Evolutionary conservation across 2,888 invertebrate species (phyloP).

Genomic region (Metalampra italica): DNA sequence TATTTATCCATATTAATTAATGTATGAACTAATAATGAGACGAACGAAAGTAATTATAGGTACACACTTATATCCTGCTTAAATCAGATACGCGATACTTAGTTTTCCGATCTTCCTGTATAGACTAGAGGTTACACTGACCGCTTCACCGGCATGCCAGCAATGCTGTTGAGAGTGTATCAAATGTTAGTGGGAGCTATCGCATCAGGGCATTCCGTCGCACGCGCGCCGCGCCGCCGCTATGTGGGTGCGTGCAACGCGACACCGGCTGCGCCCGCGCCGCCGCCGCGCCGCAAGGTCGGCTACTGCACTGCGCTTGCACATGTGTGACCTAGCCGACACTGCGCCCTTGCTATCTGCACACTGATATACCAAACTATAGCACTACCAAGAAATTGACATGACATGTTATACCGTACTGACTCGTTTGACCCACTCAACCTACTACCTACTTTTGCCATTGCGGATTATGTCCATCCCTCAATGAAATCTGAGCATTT

Average conservation of each 20-base stretch:
- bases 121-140: constrained; percentile 43
- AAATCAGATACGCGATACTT: no score
- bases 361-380: neutral
- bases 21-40: no score
- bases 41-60: no score
- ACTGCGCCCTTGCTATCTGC: neutral
- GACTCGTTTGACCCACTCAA: no score
- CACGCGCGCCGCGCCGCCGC: constrained; percentile 68
- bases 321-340: constrained; percentile 48
- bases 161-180: constrained; percentile 59
- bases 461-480: no score
- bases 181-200: constrained; percentile 62
- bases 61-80: no score
- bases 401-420: no score
- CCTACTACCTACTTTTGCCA: no score
- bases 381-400: no score
- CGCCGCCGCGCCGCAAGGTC: constrained; percentile 55
- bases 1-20: no score
- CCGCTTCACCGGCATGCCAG: constrained; percentile 50
- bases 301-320: constrained; percentile 71
- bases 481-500: no score
- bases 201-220: constrained; percentile 65
- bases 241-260: constrained; percentile 64
- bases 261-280: constrained; percentile 47
- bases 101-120: no score